Evolutionary conservation across 1,140 invertebrate genomes (phyloP).

Genomic region (Phymastichus coffea): DNA sequence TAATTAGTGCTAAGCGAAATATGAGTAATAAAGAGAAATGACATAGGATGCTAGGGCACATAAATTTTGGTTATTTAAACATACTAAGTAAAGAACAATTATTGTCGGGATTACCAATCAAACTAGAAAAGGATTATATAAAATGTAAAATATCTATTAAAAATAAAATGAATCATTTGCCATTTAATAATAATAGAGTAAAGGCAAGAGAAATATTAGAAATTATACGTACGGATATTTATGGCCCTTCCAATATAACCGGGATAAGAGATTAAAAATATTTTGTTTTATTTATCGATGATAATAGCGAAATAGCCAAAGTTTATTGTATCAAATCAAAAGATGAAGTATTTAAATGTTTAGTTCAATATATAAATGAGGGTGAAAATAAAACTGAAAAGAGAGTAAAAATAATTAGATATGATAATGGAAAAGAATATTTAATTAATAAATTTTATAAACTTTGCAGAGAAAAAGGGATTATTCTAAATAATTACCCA

Average conservation of each 20-base stretch:
- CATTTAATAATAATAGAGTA: background rate
- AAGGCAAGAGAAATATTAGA: constrained; percentile 29
- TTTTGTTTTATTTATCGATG: too few species aligned
- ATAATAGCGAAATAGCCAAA: constrained; percentile 33
- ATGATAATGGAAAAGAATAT: constrained; percentile 34
- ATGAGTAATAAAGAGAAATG: constrained; percentile 24
- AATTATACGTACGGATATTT: constrained; percentile 40
- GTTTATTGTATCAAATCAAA: constrained; percentile 43
- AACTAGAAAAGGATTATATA: background rate
- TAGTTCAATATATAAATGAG: too few species aligned
- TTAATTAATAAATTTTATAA: too few species aligned
- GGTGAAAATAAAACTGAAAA: too few species aligned
- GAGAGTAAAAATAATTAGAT: constrained; percentile 29
- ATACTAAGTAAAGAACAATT: constrained; percentile 4
- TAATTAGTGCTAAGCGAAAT: background rate
- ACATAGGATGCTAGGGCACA: constrained; percentile 40
- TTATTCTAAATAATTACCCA: constrained; percentile 22
- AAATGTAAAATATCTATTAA: constrained; percentile 18
- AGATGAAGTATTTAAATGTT: too few species aligned
- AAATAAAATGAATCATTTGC: constrained; percentile 7
- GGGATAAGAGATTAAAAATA: too few species aligned
- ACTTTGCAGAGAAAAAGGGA: constrained; percentile 26
- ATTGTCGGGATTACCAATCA: background rate
- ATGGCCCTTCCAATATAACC: constrained; percentile 38
- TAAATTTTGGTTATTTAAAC: constrained; percentile 29